Evolutionary conservation across 2,797 vertebrate species (phyloP).

Genomic region (Acridotheres tristis): DNA sequence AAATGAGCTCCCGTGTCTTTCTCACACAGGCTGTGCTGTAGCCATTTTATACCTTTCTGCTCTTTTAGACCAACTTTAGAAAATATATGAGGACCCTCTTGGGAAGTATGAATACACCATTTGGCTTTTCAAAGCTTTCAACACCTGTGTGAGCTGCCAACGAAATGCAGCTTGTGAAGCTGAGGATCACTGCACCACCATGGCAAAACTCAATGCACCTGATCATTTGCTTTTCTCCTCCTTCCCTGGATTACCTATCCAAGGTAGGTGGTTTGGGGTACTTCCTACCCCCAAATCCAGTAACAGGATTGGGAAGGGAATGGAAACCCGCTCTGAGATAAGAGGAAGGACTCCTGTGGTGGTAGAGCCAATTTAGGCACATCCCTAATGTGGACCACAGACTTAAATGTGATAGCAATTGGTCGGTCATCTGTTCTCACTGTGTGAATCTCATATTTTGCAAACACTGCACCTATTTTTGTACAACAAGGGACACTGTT

Average conservation of each 20-base stretch:
- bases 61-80: background rate
- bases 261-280: background rate
- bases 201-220: background rate
- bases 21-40: background rate
- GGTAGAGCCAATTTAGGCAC: background rate
- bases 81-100: background rate
- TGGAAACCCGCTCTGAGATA: background rate
- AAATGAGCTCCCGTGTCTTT: background rate
- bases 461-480: background rate
- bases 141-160: background rate
- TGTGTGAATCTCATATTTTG: background rate
- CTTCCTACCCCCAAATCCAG: background rate
- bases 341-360: background rate
- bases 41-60: background rate
- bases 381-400: background rate
- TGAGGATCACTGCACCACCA: background rate
- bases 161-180: accelerated
- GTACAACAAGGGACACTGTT: background rate
- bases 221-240: background rate
- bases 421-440: background rate
- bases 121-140: background rate
- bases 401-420: background rate
- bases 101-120: background rate
- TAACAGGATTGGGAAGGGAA: background rate
- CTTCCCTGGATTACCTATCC: background rate